Conservation (phyloP, 2,113 vertebrate genomes). For the Hepsetus odoe region DNA sequence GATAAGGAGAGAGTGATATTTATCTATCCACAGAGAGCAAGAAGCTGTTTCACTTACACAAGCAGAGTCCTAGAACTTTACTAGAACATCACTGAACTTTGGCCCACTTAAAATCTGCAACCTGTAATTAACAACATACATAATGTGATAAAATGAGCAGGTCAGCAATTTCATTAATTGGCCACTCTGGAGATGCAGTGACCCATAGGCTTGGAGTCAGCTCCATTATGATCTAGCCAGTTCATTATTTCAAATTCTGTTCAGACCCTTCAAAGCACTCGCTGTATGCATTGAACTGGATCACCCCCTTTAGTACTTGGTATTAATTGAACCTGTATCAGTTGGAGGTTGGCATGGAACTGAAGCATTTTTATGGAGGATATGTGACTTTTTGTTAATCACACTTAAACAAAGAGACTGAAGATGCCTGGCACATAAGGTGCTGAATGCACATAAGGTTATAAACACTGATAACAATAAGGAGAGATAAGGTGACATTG, state of each 20-base stretch:
- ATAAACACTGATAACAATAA: constrained; percentile 43
- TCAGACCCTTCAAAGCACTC: not conserved
- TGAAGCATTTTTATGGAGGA: not conserved
- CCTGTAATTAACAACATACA: constrained; percentile 1
- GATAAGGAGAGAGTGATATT: not conserved
- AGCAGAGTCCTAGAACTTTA: not conserved
- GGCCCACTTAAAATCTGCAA: not conserved
- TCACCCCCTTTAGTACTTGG: not conserved
- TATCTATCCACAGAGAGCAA: not conserved
- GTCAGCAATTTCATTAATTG: not conserved
- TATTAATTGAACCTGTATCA: constrained; percentile 4
- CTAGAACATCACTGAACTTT: not conserved
- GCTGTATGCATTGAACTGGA: not conserved
- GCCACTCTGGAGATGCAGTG: not conserved
- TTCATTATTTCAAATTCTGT: not conserved
- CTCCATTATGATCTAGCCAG: not conserved
- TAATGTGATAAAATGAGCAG: not conserved
- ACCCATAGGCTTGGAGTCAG: not conserved
- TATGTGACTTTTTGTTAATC: constrained; percentile 14
- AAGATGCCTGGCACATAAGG: not conserved
- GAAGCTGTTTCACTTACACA: not conserved
- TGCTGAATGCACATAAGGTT: constrained; percentile 18
- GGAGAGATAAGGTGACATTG: constrained; percentile 27
- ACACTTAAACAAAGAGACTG: constrained; percentile 2
- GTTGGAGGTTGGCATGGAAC: not conserved